A percentile compares a stretch with the other conserved stretches of the same genome.
Evolutionary conservation across 2,797 vertebrate species (phyloP).

Genomic region (Chelon labrosus): DNA sequence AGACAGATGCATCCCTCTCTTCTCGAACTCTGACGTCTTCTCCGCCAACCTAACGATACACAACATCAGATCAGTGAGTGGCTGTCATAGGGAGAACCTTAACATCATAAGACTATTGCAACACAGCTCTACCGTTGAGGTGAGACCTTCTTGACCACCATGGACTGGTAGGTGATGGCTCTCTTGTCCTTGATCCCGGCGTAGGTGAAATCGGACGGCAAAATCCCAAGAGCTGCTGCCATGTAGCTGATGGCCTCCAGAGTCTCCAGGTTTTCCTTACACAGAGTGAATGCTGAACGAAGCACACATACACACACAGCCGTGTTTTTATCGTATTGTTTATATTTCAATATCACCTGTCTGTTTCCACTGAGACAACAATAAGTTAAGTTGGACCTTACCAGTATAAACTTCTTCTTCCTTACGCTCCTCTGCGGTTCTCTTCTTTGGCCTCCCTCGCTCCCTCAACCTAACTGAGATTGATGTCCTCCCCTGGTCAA

Average conservation of each 20-base stretch:
- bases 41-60: conserved; percentile 85
- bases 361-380: neutral
- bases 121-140: conserved; percentile 85
- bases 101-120: neutral
- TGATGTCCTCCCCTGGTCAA: conserved; percentile 72
- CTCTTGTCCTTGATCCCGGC: conserved; percentile 97
- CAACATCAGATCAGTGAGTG: neutral
- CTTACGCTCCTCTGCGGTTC: conserved; percentile 75
- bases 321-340: neutral
- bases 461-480: conserved; percentile 92
- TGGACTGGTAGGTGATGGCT: conserved; percentile 93
- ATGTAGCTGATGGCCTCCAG: conserved; percentile 93
- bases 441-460: conserved; percentile 84
- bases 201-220: conserved; percentile 96
- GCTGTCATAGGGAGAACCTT: neutral
- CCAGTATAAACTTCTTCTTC: conserved; percentile 90
- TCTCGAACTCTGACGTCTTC: conserved; percentile 85
- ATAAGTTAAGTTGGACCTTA: conserved; percentile 55
- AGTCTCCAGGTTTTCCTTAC: conserved; percentile 96
- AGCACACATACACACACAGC: neutral
- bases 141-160: conserved; percentile 95
- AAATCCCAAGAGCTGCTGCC: conserved; percentile 90
- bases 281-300: conserved; percentile 90
- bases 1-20: conserved; percentile 87
- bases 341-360: neutral